A percentile compares a stretch with the other conserved stretches of the same genome.
phyloP scores from a whole-genome alignment of 2,888 invertebrate species.

The Eurytoma adleriae region DNA sequence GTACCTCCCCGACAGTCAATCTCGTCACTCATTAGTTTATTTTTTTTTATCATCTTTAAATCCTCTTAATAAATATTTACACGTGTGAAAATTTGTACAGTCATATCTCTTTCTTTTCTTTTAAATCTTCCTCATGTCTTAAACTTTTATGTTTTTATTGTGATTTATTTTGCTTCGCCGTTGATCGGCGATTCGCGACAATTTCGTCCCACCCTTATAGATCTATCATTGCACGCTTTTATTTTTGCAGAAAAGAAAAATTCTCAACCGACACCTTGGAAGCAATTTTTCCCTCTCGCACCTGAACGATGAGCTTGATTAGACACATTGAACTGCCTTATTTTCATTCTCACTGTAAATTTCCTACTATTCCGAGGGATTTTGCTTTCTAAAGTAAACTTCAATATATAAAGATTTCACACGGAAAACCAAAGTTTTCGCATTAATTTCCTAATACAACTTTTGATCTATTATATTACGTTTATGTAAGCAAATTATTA shows the following conservation, averaged over 20 bases:
- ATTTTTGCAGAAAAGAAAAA: constrained; percentile 45
- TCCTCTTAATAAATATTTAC: constrained; percentile 67
- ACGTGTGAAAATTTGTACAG: constrained; percentile 71
- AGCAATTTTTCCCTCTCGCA: constrained; percentile 17
- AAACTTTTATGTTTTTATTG: constrained; percentile 33
- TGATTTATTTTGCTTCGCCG: constrained; percentile 41
- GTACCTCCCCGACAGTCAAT: constrained; percentile 32
- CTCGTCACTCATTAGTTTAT: constrained; percentile 9
- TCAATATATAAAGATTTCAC: constrained; percentile 2
- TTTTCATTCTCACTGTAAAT: constrained; percentile 11
- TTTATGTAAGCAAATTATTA: constrained; percentile 14
- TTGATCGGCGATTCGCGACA: constrained; percentile 33
- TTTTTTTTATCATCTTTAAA: constrained; percentile 37
- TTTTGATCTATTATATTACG: constrained; percentile 29
- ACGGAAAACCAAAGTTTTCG: constrained; percentile 11
- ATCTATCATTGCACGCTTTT: constrained; percentile 56
- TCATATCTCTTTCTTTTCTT: constrained; percentile 52
- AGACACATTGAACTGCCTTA: constrained; percentile 13
- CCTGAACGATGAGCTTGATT: constrained; percentile 21
- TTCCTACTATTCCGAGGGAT: constrained; percentile 15
- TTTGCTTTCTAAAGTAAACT: constrained; percentile 4
- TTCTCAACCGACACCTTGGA: constrained; percentile 28
- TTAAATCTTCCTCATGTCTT: constrained; percentile 35
- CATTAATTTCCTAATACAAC: background rate
- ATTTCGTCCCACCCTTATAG: constrained; percentile 50